phyloP scores from a whole-genome alignment of 2,113 vertebrate species.

The Mohoua ochrocephala region DNA sequence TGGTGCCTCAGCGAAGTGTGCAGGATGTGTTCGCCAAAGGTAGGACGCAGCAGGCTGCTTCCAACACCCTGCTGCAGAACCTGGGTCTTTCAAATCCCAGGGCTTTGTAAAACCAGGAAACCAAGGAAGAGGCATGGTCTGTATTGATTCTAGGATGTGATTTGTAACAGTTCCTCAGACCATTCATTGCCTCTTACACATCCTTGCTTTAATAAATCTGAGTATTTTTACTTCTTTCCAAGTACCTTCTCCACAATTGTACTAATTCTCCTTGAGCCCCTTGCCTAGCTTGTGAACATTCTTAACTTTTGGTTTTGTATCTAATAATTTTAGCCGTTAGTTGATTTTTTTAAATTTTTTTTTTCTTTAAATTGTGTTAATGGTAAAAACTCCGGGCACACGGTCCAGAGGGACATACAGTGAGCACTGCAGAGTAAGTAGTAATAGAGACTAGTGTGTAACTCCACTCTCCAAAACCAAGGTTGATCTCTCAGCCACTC shows the following conservation, averaged over 20 bases:
- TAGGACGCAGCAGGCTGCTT: not conserved
- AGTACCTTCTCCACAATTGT: not conserved
- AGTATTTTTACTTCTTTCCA: not conserved
- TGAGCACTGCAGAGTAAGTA: slow-evolving; percentile 9
- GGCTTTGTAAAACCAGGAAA: not conserved
- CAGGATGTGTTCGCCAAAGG: slow-evolving; percentile 41
- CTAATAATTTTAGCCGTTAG: not conserved
- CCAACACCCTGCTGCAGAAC: not conserved
- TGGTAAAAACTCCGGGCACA: not conserved
- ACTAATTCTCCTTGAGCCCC: not conserved
- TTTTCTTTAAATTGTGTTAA: not conserved
- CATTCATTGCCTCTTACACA: not conserved
- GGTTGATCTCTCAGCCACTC: not conserved
- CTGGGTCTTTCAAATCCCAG: not conserved
- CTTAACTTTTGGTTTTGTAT: not conserved
- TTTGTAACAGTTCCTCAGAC: not conserved
- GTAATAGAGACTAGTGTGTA: not conserved
- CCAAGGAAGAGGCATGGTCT: not conserved
- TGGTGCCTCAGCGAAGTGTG: not conserved
- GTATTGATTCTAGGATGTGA: not conserved
- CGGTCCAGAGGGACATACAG: not conserved
- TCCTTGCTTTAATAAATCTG: not conserved
- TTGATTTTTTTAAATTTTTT: not conserved
- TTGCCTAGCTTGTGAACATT: not conserved
- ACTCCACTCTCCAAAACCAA: not conserved